A percentile compares a stretch with the other conserved stretches of the same genome.
Conservation (phyloP, 1,140 invertebrate species). For the Teleopsis dalmanni region DNA sequence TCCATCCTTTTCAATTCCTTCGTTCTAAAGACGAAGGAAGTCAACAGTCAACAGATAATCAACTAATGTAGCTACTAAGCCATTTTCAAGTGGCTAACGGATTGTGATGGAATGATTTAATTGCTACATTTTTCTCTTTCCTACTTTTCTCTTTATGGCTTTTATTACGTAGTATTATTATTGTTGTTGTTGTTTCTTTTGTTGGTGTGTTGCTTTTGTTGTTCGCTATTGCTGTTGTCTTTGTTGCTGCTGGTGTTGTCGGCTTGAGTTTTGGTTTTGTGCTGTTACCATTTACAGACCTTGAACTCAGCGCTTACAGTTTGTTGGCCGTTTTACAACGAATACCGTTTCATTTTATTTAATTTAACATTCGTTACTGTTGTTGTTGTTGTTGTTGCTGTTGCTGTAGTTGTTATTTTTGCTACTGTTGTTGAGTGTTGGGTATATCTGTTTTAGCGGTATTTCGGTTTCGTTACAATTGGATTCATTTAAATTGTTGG, state of each 20-base stretch:
- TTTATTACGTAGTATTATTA: no score
- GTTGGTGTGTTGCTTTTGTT: neutral
- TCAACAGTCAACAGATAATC: neutral
- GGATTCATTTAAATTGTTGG: neutral
- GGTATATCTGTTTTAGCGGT: no score
- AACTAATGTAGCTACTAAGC: neutral
- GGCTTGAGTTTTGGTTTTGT: conserved; percentile 2
- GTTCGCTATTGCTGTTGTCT: neutral
- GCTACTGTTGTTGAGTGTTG: conserved; percentile 13
- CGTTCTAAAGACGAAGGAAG: no score
- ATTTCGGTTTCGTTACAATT: no score
- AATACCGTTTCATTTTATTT: conserved; percentile 33
- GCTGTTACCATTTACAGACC: conserved; percentile 23
- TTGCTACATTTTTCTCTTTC: no score
- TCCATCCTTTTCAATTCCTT: no score
- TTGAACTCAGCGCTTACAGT: conserved; percentile 41
- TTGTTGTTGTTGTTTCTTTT: conserved; percentile 2
- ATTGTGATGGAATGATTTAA: no score
- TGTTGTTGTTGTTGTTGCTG: conserved; percentile 14
- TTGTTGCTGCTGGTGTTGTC: neutral
- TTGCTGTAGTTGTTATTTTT: conserved; percentile 9
- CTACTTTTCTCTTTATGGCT: no score
- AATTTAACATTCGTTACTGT: conserved; percentile 15
- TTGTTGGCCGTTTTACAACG: conserved; percentile 44
- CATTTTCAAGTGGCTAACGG: no score